Conservation (phyloP, 2,797 vertebrate species). For the Pyrocephalus nanus region DNA sequence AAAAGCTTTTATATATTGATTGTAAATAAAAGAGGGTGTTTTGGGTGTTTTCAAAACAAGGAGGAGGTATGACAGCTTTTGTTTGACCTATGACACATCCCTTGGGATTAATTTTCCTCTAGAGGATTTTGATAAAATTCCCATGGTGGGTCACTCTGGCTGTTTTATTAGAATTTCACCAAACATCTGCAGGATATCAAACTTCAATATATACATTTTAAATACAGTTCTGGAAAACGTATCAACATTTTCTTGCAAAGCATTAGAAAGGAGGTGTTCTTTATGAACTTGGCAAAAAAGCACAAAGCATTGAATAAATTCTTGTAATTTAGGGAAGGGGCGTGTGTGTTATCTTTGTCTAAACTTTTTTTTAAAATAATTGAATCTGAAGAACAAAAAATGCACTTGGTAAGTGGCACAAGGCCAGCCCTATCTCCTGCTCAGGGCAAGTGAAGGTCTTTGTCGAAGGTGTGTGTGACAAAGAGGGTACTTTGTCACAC, state of each 20-base stretch:
- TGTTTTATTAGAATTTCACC: conserved; percentile 5
- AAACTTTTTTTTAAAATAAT: neutral
- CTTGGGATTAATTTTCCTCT: neutral
- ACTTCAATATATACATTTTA: neutral
- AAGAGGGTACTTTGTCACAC: neutral
- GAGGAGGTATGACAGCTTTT: neutral
- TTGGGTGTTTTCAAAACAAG: conserved; percentile 6
- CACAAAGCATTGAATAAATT: neutral
- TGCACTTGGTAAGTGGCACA: neutral
- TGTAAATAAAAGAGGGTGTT: conserved; percentile 3
- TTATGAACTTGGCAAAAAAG: neutral
- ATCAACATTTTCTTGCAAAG: neutral
- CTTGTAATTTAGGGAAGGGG: neutral
- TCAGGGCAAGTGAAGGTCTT: neutral
- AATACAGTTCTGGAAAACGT: neutral
- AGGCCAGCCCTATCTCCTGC: neutral
- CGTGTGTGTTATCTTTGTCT: rapidly evolving
- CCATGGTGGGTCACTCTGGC: neutral
- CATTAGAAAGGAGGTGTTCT: neutral
- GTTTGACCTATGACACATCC: conserved; percentile 21
- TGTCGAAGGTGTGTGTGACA: neutral
- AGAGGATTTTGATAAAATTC: conserved; percentile 33
- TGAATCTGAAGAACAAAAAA: neutral
- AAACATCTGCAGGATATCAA: conserved; percentile 14
- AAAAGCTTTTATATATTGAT: neutral